These are phyloP conservation scores for Drosophila sordidula DNA, from an alignment of 2,888 invertebrate genomes.

Conservation along the genomic window DNA sequence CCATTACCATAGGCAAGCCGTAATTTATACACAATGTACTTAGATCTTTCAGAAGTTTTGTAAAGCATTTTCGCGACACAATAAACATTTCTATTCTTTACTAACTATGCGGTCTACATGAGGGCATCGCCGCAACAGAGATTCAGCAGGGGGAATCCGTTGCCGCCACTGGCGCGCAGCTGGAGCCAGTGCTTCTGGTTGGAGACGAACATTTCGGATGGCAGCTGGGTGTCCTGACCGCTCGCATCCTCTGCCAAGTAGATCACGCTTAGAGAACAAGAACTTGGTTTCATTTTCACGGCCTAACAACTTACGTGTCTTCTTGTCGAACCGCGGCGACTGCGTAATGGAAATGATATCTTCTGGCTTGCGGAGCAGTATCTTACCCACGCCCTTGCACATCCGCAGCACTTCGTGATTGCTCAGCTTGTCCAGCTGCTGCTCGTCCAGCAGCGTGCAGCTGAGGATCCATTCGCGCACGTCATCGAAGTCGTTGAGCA, in stretches of 20 bases:
- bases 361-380: slow-evolving; percentile 92
- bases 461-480: slow-evolving; percentile 91
- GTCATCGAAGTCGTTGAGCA: slow-evolving; percentile 92
- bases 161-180: slow-evolving; percentile 86
- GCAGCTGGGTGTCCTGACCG: slow-evolving; percentile 88
- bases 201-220: slow-evolving; percentile 96
- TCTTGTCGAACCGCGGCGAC: slow-evolving; percentile 81
- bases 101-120: slow-evolving; percentile 42
- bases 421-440: slow-evolving; percentile 85
- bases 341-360: slow-evolving; percentile 92
- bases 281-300: too few species aligned
- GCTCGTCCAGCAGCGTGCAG: slow-evolving; percentile 86
- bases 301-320: slow-evolving; percentile 56
- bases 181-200: slow-evolving; percentile 96
- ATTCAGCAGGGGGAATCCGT: slow-evolving; percentile 68
- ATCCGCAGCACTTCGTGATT: slow-evolving; percentile 87
- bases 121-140: slow-evolving; percentile 73
- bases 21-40: slow-evolving; percentile 56
- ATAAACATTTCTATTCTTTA: slow-evolving; percentile 71
- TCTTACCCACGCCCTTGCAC: slow-evolving; percentile 94
- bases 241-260: slow-evolving; percentile 84
- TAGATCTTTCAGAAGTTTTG: slow-evolving; percentile 65
- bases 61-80: slow-evolving; percentile 77
- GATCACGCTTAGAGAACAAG: not conserved
- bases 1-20: slow-evolving; percentile 42